Evolutionary conservation across 2,888 invertebrate species (phyloP).

Genomic region (Drosophila infuscata): DNA sequence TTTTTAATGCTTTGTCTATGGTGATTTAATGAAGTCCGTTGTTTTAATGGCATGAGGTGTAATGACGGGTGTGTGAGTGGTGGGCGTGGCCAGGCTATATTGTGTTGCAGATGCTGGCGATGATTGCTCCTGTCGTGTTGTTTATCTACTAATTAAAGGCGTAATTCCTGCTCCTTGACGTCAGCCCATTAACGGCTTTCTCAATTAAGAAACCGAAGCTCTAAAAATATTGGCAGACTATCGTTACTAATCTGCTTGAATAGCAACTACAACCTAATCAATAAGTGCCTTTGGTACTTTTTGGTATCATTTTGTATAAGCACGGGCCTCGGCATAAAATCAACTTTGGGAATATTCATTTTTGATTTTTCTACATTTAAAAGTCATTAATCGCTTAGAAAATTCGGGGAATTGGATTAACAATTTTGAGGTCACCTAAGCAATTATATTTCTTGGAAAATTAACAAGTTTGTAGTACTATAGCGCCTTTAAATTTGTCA

Average conservation of each 20-base stretch:
- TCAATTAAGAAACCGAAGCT: slow-evolving; percentile 26
- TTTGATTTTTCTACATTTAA: not conserved
- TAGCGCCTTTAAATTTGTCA: too few relatives aligned
- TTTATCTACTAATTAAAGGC: slow-evolving; percentile 68
- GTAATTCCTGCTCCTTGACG: slow-evolving; percentile 67
- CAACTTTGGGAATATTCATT: not conserved
- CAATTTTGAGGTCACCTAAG: not conserved
- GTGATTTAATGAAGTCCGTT: slow-evolving; percentile 71
- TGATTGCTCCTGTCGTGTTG: slow-evolving; percentile 49
- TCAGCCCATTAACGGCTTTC: slow-evolving; percentile 58
- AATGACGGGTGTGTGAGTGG: not conserved
- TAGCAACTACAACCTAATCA: not conserved
- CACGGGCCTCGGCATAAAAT: not conserved
- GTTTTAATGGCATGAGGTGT: slow-evolving; percentile 29
- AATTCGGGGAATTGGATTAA: not conserved
- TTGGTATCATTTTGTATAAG: not conserved
- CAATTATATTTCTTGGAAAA: not conserved
- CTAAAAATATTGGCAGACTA: slow-evolving; percentile 12
- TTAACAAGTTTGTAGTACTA: fast-evolving
- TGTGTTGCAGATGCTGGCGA: slow-evolving; percentile 3
- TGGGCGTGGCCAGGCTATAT: not conserved
- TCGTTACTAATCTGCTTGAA: not conserved
- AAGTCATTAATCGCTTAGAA: not conserved
- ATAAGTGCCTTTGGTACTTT: not conserved
- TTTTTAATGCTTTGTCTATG: slow-evolving; percentile 43